phyloP scores from a whole-genome alignment of 2,888 invertebrate genomes.

The Amphipyra berbera region DNA sequence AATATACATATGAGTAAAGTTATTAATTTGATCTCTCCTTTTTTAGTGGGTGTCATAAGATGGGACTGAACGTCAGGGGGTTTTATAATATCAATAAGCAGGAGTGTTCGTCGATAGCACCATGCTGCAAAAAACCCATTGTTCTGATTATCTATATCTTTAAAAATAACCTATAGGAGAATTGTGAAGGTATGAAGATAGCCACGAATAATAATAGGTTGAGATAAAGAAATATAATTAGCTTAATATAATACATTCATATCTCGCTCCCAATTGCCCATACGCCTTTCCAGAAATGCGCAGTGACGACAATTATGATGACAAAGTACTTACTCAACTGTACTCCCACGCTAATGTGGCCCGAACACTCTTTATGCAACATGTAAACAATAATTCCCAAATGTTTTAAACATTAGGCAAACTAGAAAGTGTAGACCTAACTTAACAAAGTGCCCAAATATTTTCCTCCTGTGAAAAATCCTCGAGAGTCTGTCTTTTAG shows the following conservation, averaged over 20 bases:
- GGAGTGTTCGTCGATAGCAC: no score
- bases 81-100: no score
- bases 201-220: no score
- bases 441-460: slow-evolving; percentile 1
- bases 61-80: no score
- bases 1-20: no score
- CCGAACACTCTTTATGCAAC: slow-evolving; percentile 21
- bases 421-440: slow-evolving; percentile 1
- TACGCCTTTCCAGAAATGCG: slow-evolving; percentile 12
- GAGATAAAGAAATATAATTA: no score
- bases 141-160: no score
- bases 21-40: no score
- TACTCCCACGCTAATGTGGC: slow-evolving; percentile 45
- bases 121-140: no score
- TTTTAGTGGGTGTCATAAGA: no score
- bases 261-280: slow-evolving; percentile 18
- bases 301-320: slow-evolving; percentile 46
- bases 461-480: neutral
- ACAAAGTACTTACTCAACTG: slow-evolving; percentile 52
- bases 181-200: no score
- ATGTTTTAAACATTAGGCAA: slow-evolving; percentile 16
- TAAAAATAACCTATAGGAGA: no score
- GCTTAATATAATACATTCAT: neutral
- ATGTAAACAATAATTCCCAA: slow-evolving; percentile 21
- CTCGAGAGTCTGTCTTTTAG: neutral